Conservation (phyloP, 2,888 invertebrate genomes). For the Rapana venosa region DNA sequence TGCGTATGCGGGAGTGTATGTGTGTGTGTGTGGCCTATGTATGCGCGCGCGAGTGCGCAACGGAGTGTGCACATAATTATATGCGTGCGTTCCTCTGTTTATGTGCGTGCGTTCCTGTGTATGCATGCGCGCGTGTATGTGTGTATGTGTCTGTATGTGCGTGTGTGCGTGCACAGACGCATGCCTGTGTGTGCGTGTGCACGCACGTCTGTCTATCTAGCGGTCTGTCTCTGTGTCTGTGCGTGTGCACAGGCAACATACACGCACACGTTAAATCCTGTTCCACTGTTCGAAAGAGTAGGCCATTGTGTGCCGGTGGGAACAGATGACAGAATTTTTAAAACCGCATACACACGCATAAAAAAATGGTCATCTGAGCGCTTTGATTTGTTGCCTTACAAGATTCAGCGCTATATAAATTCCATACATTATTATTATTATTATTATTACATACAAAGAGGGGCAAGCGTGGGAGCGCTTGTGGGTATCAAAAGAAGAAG, state of each 20-base stretch:
- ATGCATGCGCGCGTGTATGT: neutral
- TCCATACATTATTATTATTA: too few species aligned
- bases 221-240: neutral
- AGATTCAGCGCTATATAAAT: too few species aligned
- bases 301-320: too few species aligned
- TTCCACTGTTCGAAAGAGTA: too few species aligned
- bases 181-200: neutral
- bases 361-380: too few species aligned
- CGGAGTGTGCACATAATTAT: neutral
- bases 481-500: too few species aligned
- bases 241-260: neutral
- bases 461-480: too few species aligned
- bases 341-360: too few species aligned
- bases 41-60: neutral
- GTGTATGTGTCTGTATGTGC: neutral
- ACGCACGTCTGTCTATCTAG: neutral
- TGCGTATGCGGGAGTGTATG: neutral
- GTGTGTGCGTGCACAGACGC: constrained; percentile 12
- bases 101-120: neutral
- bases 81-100: neutral
- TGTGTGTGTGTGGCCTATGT: neutral
- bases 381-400: too few species aligned
- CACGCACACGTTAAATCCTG: too few species aligned
- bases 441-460: too few species aligned
- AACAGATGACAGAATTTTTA: too few species aligned